Percentiles rank a stretch among this genome's conserved stretches.
Evolutionary conservation across 2,797 vertebrate species (phyloP).

Genomic region (Poecilia wingei): DNA sequence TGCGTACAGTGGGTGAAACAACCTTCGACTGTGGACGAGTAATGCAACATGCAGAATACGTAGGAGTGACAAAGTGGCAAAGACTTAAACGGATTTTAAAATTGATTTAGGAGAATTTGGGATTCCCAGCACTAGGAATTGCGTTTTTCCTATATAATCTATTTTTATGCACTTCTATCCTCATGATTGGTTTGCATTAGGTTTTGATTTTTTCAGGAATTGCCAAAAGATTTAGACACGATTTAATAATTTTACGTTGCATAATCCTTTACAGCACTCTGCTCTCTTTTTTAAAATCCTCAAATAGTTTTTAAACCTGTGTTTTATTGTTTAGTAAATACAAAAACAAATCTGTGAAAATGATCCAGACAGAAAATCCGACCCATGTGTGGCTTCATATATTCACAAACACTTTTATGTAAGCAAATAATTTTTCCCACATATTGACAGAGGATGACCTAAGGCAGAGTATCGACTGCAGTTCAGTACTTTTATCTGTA

Average conservation of each 20-base stretch:
- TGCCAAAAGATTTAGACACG: not conserved
- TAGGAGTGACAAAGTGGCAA: too few species aligned
- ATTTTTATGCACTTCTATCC: too few species aligned
- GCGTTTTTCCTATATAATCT: too few species aligned
- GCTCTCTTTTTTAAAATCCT: not conserved
- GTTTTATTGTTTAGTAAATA: not conserved
- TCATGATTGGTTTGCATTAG: not conserved
- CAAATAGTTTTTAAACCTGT: not conserved
- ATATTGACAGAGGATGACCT: not conserved
- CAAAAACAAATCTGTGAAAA: not conserved
- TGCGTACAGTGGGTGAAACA: too few species aligned
- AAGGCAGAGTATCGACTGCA: not conserved
- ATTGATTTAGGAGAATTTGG: too few species aligned
- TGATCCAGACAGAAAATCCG: not conserved
- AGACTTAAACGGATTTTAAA: too few species aligned
- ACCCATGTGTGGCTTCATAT: not conserved
- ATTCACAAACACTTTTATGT: not conserved
- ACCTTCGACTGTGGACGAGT: too few species aligned
- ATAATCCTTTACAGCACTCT: not conserved
- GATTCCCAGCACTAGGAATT: too few species aligned
- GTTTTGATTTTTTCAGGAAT: not conserved
- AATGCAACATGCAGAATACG: too few species aligned
- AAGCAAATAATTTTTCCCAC: not conserved
- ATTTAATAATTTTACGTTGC: not conserved
- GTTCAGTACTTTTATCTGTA: slow-evolving; percentile 3